Evolutionary conservation across 2,888 invertebrate genomes (phyloP).

Genomic region (Drosophila buzzatii): DNA sequence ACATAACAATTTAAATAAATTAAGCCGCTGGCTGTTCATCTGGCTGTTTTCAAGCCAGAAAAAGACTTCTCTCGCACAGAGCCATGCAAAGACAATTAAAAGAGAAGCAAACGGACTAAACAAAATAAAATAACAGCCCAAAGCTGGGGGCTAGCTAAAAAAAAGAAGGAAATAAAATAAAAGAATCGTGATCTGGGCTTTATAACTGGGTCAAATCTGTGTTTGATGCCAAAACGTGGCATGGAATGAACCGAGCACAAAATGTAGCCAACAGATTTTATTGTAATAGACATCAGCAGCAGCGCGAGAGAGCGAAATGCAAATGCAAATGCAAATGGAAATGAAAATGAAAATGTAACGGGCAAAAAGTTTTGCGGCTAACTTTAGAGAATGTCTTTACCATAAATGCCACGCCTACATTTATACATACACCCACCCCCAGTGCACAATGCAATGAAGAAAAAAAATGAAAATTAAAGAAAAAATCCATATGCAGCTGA

Average conservation of each 20-base stretch:
- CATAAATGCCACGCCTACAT: background rate
- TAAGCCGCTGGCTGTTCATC: constrained; percentile 53
- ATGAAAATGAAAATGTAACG: constrained; percentile 39
- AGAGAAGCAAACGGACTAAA: constrained; percentile 35
- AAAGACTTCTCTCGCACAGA: constrained; percentile 36
- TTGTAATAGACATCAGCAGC: constrained; percentile 34
- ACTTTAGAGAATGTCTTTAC: constrained; percentile 45
- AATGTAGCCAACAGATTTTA: constrained; percentile 54
- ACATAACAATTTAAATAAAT: constrained; percentile 46
- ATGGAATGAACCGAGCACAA: constrained; percentile 44
- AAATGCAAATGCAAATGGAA: constrained; percentile 24
- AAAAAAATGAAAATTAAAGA: constrained; percentile 8
- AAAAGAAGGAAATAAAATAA: constrained; percentile 12
- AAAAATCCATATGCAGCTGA: constrained; percentile 40
- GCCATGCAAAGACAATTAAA: constrained; percentile 51
- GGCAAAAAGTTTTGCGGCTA: constrained; percentile 36
- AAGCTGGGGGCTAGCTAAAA: constrained; percentile 18
- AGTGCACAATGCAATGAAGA: background rate
- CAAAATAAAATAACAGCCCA: constrained; percentile 23
- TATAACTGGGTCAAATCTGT: constrained; percentile 70
- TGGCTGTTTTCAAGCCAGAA: constrained; percentile 33
- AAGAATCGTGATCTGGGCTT: constrained; percentile 63
- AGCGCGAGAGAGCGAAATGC: background rate
- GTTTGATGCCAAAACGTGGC: constrained; percentile 43
- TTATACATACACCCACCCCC: background rate